phyloP scores from a whole-genome alignment of 2,888 invertebrate genomes.

The Microdon myrmicae region DNA sequence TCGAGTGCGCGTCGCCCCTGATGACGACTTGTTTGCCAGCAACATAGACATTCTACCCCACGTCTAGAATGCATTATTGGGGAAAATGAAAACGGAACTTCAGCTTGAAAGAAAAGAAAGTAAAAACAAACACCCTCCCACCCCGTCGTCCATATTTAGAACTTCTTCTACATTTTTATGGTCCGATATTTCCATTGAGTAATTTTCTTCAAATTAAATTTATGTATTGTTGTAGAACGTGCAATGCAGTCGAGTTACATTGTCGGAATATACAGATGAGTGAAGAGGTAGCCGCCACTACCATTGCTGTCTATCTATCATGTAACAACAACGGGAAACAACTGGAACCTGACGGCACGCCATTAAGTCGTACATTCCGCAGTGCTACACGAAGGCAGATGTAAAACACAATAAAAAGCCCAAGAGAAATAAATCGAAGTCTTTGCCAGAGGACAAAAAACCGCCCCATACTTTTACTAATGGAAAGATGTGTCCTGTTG shows the following conservation, averaged over 20 bases:
- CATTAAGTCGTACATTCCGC: no score
- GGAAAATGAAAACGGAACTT: constrained; percentile 19
- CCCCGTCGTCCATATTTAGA: no score
- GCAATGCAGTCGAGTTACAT: constrained; percentile 17
- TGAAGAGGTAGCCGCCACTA: constrained; percentile 12
- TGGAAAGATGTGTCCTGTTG: no score
- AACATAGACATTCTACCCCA: constrained; percentile 13
- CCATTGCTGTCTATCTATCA: no score
- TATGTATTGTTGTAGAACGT: constrained; percentile 7
- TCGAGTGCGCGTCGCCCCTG: no score
- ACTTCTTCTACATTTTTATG: no score
- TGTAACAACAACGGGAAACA: constrained; percentile 18
- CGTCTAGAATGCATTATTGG: not conserved
- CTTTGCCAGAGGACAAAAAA: no score
- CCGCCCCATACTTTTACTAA: no score
- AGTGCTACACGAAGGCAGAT: not conserved
- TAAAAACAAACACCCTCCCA: not conserved
- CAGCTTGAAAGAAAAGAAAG: constrained; percentile 12
- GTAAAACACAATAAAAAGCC: not conserved
- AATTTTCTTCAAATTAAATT: constrained; percentile 25
- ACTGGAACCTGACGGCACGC: constrained; percentile 32
- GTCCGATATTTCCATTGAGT: no score
- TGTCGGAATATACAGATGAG: constrained; percentile 15
- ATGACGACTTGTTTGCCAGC: no score
- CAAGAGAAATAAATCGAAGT: constrained; percentile 24